phyloP scores from a whole-genome alignment of 2,888 invertebrate genomes.

The Himalopsyche kuldschensis region DNA sequence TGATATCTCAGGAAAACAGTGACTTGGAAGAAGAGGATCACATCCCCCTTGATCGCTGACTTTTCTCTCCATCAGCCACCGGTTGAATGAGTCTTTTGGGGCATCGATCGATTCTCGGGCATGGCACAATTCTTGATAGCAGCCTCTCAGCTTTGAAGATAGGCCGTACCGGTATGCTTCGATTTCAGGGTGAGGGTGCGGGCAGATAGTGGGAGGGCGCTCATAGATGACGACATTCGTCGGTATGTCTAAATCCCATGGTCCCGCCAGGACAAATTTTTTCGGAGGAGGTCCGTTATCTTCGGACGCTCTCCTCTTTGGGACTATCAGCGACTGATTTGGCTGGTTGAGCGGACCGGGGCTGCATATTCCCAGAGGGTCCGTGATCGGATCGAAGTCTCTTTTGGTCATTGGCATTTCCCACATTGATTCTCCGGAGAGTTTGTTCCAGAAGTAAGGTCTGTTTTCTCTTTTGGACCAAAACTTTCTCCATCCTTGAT shows the following conservation, averaged over 20 bases:
- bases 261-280: conserved; percentile 85
- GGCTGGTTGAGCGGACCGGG: conserved; percentile 53
- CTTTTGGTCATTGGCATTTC: conserved; percentile 83
- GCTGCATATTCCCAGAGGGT: conserved; percentile 82
- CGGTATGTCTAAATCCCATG: conserved; percentile 92
- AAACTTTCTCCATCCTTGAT: conserved; percentile 94
- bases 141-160: conserved; percentile 81
- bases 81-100: conserved; percentile 93
- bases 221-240: conserved; percentile 91
- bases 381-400: conserved; percentile 88
- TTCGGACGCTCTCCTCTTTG: conserved; percentile 78
- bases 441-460: conserved; percentile 95
- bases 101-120: conserved; percentile 92
- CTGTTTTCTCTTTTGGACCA: conserved; percentile 96
- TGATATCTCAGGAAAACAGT: conserved; percentile 90
- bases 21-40: conserved; percentile 89
- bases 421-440: conserved; percentile 96
- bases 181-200: conserved; percentile 93
- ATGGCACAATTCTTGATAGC: conserved; percentile 93
- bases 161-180: conserved; percentile 84
- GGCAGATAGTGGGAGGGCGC: conserved; percentile 78
- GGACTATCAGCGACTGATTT: conserved; percentile 60
- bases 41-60: conserved; percentile 83
- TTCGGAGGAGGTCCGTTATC: conserved; percentile 80
- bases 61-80: conserved; percentile 95